A percentile compares a stretch with the other conserved stretches of the same genome.
Evolutionary conservation across 2,888 invertebrate species (phyloP).

Genomic region (Ophioninae sp.): DNA sequence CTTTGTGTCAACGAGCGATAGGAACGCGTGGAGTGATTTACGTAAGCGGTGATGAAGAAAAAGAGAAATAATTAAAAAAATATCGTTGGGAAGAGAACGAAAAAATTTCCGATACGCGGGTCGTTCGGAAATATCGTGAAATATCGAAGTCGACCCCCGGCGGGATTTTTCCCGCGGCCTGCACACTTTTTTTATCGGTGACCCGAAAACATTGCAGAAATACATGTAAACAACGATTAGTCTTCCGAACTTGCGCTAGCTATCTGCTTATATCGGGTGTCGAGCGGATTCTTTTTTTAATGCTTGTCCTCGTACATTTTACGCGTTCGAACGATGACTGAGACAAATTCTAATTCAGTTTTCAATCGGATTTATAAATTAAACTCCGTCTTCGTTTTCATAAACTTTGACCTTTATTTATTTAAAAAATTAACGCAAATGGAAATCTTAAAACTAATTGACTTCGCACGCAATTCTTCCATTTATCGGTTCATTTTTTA

Average conservation of each 20-base stretch:
- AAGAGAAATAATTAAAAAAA: not conserved
- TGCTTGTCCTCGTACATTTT: not conserved
- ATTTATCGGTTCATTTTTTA: too few relatives aligned
- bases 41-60: not conserved
- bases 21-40: conserved; percentile 3
- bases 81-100: not conserved
- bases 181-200: conserved; percentile 5
- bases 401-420: too few relatives aligned
- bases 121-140: not conserved
- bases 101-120: not conserved
- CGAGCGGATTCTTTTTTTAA: not conserved
- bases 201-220: conserved; percentile 20
- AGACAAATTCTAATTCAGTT: not conserved
- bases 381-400: too few relatives aligned
- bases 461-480: too few relatives aligned
- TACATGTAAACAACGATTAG: conserved; percentile 12
- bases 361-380: not conserved
- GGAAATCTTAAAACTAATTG: too few relatives aligned
- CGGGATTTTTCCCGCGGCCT: not conserved
- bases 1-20: conserved; percentile 1
- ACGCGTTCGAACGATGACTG: not conserved
- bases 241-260: not conserved
- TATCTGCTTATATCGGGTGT: not conserved
- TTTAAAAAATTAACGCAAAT: too few relatives aligned
- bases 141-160: conserved; percentile 1